Percentiles rank a stretch among this genome's conserved stretches.
Evolutionary conservation across 2,797 vertebrate species (phyloP).

Genomic region (Fratercula arctica): DNA sequence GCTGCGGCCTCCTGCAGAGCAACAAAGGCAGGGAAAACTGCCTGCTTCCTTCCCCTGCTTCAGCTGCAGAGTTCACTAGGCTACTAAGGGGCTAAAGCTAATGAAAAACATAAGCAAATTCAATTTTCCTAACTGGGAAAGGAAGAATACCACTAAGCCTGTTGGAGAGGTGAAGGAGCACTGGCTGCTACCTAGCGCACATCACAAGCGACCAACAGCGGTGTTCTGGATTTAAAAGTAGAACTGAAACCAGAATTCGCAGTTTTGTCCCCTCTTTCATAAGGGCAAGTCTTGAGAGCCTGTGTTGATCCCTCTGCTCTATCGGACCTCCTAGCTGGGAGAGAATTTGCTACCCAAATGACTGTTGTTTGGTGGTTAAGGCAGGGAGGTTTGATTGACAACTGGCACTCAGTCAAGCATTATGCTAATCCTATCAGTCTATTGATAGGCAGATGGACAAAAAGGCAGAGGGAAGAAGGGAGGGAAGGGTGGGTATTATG

Average conservation of each 20-base stretch:
- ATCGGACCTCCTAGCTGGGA: not conserved
- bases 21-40: rapidly evolving
- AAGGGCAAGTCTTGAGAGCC: not conserved
- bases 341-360: not conserved
- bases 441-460: not conserved
- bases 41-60: not conserved
- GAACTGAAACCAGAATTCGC: not conserved
- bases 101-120: not conserved
- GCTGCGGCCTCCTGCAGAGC: not conserved
- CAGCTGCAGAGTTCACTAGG: not conserved
- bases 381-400: not conserved
- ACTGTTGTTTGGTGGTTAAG: not conserved
- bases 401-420: not conserved
- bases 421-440: not conserved
- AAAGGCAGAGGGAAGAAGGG: not conserved
- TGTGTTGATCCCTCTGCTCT: not conserved
- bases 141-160: not conserved
- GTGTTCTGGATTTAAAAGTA: not conserved
- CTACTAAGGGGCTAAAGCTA: not conserved
- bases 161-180: not conserved
- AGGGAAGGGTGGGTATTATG: not conserved
- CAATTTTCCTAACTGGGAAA: not conserved
- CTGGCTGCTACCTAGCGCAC: rapidly evolving
- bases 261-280: not conserved
- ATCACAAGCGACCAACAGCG: not conserved